Conservation (phyloP, 2,113 vertebrate genomes). For the Sorex araneus region DNA sequence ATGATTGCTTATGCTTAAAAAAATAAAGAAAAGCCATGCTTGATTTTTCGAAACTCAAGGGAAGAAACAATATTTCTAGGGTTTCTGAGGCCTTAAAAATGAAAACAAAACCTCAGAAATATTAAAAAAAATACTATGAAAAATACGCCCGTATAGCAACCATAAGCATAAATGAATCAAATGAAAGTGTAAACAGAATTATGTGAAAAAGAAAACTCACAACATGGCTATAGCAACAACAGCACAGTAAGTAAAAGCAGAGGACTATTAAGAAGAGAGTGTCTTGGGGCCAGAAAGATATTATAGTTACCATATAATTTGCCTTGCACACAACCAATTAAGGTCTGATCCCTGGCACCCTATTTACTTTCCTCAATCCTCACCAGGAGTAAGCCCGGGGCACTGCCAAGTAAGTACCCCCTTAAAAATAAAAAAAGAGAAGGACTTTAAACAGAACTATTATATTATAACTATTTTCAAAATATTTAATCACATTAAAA, state of each 20-base stretch:
- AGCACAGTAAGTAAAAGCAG: neutral
- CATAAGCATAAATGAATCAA: conserved; percentile 18
- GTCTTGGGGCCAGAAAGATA: no score
- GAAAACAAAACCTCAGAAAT: no score
- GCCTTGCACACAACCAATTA: no score
- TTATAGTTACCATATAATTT: no score
- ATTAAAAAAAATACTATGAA: no score
- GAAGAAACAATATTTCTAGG: neutral
- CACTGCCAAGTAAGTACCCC: no score
- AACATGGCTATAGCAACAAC: neutral
- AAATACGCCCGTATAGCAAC: neutral
- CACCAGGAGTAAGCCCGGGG: no score
- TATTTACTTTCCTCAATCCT: no score
- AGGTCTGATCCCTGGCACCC: no score
- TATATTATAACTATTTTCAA: conserved; percentile 24
- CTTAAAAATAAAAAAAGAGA: no score
- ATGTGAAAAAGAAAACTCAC: neutral
- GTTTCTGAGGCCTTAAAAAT: neutral
- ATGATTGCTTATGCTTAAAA: neutral
- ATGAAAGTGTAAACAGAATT: neutral
- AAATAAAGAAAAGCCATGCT: neutral
- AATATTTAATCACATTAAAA: neutral
- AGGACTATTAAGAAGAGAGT: neutral
- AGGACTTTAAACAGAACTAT: neutral
- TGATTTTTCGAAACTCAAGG: neutral